A percentile compares a stretch with the other conserved stretches of the same genome.
Conservation (phyloP, 2,888 invertebrate genomes). For the Ichneumoninae sp. region DNA sequence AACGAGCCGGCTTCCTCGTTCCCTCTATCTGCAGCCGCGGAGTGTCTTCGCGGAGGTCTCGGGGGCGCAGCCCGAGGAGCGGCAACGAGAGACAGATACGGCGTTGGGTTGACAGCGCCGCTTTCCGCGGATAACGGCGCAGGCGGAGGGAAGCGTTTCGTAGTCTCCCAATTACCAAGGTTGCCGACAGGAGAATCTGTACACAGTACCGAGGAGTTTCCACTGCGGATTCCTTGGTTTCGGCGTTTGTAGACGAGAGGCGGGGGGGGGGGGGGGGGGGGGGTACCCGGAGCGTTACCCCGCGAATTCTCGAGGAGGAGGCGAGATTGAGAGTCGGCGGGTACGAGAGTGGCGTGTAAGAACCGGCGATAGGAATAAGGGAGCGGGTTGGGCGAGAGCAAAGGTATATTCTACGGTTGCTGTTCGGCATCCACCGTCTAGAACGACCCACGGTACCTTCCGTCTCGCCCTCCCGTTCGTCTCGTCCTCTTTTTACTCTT, state of each 20-base stretch:
- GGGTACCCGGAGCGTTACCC: constrained; percentile 29
- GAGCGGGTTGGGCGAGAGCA: neutral
- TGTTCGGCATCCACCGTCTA: constrained; percentile 32
- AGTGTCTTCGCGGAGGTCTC: constrained; percentile 28
- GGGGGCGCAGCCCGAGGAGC: constrained; percentile 11
- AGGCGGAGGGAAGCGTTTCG: constrained; percentile 70
- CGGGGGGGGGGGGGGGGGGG: neutral
- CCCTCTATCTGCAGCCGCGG: constrained; percentile 27
- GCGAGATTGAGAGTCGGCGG: constrained; percentile 50
- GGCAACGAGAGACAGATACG: constrained; percentile 32
- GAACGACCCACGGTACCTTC: neutral
- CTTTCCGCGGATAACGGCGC: constrained; percentile 72
- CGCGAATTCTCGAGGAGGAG: constrained; percentile 28
- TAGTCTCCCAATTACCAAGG: constrained; percentile 76
- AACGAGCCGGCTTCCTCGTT: constrained; percentile 21
- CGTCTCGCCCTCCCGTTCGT: constrained; percentile 36
- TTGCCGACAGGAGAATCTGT: constrained; percentile 63
- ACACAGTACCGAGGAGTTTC: constrained; percentile 18
- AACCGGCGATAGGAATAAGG: constrained; percentile 35
- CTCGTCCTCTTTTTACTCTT: constrained; percentile 37
- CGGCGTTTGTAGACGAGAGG: constrained; percentile 46
- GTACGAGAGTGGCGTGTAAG: constrained; percentile 42
- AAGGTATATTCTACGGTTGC: constrained; percentile 24
- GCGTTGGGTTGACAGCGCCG: constrained; percentile 68
- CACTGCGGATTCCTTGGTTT: constrained; percentile 46